These are phyloP conservation scores for Anthonomus grandis DNA, from an alignment of 1,140 invertebrate species.

Conservation along the genomic window DNA sequence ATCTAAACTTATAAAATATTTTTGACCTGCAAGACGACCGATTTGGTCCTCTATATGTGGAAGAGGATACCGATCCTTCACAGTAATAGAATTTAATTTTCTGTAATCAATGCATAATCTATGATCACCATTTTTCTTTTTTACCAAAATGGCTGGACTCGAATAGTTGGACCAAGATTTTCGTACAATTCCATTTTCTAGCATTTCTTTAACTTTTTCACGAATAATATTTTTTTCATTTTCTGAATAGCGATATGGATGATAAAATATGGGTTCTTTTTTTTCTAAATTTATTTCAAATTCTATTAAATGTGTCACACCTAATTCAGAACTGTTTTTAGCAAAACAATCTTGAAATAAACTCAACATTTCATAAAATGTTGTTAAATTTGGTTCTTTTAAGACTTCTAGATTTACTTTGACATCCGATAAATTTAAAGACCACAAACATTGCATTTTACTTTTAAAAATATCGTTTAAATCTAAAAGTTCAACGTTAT, in stretches of 20 bases:
- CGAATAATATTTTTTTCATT: constrained; percentile 33
- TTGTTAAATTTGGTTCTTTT: no score
- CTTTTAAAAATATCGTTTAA: no score
- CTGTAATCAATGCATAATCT: constrained; percentile 39
- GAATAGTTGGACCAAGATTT: constrained; percentile 43
- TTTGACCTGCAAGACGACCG: constrained; percentile 26
- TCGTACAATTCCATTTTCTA: constrained; percentile 35
- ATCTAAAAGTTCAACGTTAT: no score
- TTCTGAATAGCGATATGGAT: constrained; percentile 34
- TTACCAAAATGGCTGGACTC: constrained; percentile 35
- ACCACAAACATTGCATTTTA: no score
- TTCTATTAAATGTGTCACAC: no score
- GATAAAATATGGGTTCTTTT: constrained; percentile 34
- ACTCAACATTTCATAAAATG: no score
- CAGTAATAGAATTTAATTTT: constrained; percentile 35
- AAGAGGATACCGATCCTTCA: constrained; percentile 34
- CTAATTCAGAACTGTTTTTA: no score
- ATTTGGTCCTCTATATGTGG: constrained; percentile 45
- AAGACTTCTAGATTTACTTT: no score
- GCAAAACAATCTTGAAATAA: no score
- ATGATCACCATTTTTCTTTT: constrained; percentile 39
- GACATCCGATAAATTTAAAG: no score
- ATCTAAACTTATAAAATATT: constrained; percentile 38
- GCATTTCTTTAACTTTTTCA: constrained; percentile 36
- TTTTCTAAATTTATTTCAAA: constrained; percentile 34